Conservation (phyloP, 2,113 vertebrate genomes). For the Haemorhous mexicanus region DNA sequence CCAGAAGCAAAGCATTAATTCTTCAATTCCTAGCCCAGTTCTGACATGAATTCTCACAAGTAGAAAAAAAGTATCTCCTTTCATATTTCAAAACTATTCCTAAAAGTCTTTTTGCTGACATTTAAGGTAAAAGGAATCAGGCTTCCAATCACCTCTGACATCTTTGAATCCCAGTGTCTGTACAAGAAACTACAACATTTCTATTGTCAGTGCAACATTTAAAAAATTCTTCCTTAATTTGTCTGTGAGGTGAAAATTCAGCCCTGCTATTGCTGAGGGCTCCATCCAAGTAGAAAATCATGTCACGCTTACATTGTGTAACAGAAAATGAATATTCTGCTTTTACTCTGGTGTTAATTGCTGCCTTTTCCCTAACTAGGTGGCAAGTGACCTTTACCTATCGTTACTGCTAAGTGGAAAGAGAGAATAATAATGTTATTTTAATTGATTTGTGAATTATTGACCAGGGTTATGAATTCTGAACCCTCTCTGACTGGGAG, state of each 20-base stretch:
- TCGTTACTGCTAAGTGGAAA: conserved; percentile 69
- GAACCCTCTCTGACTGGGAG: conserved; percentile 39
- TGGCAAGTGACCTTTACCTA: conserved; percentile 76
- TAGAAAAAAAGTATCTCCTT: neutral
- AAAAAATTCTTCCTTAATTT: neutral
- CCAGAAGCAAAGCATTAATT: neutral
- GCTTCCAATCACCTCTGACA: neutral
- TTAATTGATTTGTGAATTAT: conserved; percentile 83
- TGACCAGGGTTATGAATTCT: conserved; percentile 63
- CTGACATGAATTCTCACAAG: neutral
- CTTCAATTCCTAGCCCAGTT: neutral
- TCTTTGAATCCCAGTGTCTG: neutral
- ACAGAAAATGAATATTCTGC: conserved; percentile 58
- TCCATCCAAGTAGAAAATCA: conserved; percentile 42
- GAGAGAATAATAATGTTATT: conserved; percentile 75
- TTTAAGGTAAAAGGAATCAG: neutral
- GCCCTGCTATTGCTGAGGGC: conserved; percentile 1
- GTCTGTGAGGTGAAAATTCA: neutral
- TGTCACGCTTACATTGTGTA: conserved; percentile 39
- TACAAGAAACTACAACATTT: neutral
- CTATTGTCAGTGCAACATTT: neutral
- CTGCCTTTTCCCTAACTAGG: conserved; percentile 53
- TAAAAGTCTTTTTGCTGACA: neutral
- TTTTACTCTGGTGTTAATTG: conserved; percentile 69
- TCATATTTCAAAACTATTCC: neutral